These are phyloP conservation scores for Musca vetustissima DNA, from an alignment of 1,140 invertebrate species.

Conservation along the genomic window DNA sequence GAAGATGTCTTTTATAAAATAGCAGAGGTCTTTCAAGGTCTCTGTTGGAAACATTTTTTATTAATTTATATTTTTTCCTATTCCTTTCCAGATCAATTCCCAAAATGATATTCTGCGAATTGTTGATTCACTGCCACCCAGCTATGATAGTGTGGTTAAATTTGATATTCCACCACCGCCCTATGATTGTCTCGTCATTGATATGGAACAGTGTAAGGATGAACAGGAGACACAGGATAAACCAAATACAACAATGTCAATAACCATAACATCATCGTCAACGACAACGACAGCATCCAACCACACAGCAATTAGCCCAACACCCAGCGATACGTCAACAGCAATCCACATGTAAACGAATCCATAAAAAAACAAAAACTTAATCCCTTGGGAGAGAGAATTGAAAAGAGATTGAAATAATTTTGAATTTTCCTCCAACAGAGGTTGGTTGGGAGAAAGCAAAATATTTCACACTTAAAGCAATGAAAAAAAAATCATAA, in stretches of 20 bases:
- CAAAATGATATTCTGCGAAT: constrained; percentile 53
- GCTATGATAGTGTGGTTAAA: constrained; percentile 51
- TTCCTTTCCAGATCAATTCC: constrained; percentile 46
- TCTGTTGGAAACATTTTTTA: background rate
- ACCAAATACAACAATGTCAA: constrained; percentile 5
- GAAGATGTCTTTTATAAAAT: too few relatives aligned
- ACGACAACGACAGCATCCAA: background rate
- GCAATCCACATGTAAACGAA: constrained; percentile 5
- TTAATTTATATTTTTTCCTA: background rate
- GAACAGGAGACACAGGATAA: constrained; percentile 36
- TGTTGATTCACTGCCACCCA: constrained; percentile 51
- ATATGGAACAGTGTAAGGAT: constrained; percentile 45
- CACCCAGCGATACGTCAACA: background rate
- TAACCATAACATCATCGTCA: constrained; percentile 22
- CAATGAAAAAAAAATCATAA: constrained; percentile 2
- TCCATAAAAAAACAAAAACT: too few relatives aligned
- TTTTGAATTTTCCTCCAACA: constrained; percentile 9
- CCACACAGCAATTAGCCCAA: too few relatives aligned
- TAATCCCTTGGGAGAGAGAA: constrained; percentile 30
- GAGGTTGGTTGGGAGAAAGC: background rate
- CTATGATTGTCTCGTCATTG: constrained; percentile 49
- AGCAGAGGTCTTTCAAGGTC: too few relatives aligned
- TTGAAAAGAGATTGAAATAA: constrained; percentile 36
- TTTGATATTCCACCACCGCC: constrained; percentile 49
- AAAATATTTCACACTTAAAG: background rate